Evolutionary conservation across 1,140 invertebrate species (phyloP), one percentile per base, ranked within the genome.

Genomic region (Drosophila murphyi): DNA sequence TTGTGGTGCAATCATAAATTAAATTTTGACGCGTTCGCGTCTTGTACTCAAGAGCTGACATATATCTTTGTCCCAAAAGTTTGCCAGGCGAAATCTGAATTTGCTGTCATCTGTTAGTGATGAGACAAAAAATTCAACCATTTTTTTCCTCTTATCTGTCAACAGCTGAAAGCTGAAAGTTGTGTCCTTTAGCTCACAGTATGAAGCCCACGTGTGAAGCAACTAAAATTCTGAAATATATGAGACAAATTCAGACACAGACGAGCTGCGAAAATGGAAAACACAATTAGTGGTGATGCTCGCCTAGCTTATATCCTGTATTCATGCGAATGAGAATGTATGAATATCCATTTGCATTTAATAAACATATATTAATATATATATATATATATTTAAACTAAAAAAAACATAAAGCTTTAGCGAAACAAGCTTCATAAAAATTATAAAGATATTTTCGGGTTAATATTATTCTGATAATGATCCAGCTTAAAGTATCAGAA

Each of bases 31-130:
- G 47, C 45, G 6, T 34, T 41, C 39, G 51, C 31, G 41, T 72
- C 43, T 50, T 59, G 31, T 34, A 51, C 7, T 28, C 34, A 37
- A 29, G 41, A 67, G 20, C 31, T 32, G 50, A 28, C 45, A 47
- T 6, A 55, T 20, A 31, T 70, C 35, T 51, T 54, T 45, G 47
- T n/a, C 32, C 75, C 55, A 12, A 51, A 61, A 64, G 43, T 85
- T 73, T 52, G 55, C n/a, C 29, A 47, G 43, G 32, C 64, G 50
- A 41, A 69, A 57, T 48, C 60, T 39, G 71, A 59, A 48, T 39
- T 41, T 41, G 52, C 55, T 71, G 64, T 69, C 80, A 48, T 76
- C 80, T 82, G 80, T 69, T 79, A 32, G 32, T 72, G 80, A 83
- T 63, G 74, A 77, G 77, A 50, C 62, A 68, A 67, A 63, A 70